phyloP scores from a whole-genome alignment of 2,113 vertebrate species.

The Synodontis membranacea region DNA sequence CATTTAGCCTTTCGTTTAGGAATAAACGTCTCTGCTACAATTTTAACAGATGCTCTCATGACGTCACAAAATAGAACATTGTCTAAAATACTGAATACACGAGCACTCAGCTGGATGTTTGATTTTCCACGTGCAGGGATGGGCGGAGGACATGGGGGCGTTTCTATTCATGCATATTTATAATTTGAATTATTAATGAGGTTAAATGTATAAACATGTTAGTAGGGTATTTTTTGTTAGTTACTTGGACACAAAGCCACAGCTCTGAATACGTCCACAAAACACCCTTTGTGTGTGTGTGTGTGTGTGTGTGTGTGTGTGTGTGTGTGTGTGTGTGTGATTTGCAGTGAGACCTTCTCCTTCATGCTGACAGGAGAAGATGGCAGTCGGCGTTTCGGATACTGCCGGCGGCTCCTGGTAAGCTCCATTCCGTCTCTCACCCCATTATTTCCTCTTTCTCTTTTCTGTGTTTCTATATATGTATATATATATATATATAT shows the following conservation, averaged over 20 bases:
- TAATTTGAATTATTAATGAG: not conserved
- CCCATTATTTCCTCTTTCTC: conserved; percentile 59
- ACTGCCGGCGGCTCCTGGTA: conserved; percentile 95
- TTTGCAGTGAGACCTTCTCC: conserved; percentile 93
- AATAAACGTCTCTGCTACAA: not conserved
- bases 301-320: conserved; percentile 7
- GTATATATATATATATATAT: not conserved
- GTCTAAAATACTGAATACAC: not conserved
- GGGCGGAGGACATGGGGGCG: not conserved
- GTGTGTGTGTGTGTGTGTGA: conserved; percentile 17
- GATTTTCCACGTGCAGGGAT: not conserved
- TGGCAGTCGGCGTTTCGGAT: conserved; percentile 94
- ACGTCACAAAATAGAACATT: not conserved
- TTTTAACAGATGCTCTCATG: not conserved
- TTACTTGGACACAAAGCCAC: not conserved
- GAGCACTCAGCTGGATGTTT: not conserved
- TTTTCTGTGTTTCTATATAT: conserved; percentile 45
- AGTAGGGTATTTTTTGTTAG: not conserved
- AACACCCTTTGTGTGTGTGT: conserved; percentile 14
- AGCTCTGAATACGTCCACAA: not conserved
- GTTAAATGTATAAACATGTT: not conserved
- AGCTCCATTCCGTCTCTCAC: conserved; percentile 63
- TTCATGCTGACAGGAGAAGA: conserved; percentile 99
- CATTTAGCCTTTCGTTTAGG: not conserved
- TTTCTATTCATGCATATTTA: not conserved